These are phyloP conservation scores for Microcebus lehilahytsara DNA, from an alignment of 2,113 vertebrate species.

Conservation along the genomic window DNA sequence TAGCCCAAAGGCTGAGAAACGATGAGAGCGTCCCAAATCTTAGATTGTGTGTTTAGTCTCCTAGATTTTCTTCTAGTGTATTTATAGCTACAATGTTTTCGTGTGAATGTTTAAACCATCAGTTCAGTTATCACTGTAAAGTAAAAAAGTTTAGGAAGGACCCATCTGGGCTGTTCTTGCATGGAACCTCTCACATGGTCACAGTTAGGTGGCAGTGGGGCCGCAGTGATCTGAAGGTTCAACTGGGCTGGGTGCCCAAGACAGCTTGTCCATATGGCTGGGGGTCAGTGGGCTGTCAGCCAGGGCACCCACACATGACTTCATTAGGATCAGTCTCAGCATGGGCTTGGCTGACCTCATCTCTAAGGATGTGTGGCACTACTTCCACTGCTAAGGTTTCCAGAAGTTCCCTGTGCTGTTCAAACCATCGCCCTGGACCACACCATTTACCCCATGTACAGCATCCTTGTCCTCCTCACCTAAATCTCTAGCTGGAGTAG, in stretches of 20 bases:
- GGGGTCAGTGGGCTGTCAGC: not conserved
- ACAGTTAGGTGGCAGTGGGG: not conserved
- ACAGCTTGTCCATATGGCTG: not conserved
- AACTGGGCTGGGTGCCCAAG: not conserved
- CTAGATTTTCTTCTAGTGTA: not conserved
- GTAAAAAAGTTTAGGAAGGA: not conserved
- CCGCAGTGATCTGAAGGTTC: not conserved
- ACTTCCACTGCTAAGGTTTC: not conserved
- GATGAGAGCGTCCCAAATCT: no score
- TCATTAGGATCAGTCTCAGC: not conserved
- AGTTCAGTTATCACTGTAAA: not conserved
- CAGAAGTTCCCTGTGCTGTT: rapidly evolving
- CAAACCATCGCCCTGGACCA: not conserved
- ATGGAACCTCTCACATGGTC: not conserved
- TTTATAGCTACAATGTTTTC: not conserved
- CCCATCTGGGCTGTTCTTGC: not conserved
- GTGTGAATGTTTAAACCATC: not conserved
- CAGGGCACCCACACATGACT: not conserved
- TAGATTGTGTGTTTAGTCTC: not conserved
- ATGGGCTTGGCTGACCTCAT: not conserved
- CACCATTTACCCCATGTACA: not conserved
- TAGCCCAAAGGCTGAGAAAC: no score
- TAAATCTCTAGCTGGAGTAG: not conserved
- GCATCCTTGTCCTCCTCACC: not conserved
- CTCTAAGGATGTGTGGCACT: not conserved